Base-by-base conservation (phyloP, 2,797 vertebrate genomes). In the Hafferia zeledoni region DNA sequence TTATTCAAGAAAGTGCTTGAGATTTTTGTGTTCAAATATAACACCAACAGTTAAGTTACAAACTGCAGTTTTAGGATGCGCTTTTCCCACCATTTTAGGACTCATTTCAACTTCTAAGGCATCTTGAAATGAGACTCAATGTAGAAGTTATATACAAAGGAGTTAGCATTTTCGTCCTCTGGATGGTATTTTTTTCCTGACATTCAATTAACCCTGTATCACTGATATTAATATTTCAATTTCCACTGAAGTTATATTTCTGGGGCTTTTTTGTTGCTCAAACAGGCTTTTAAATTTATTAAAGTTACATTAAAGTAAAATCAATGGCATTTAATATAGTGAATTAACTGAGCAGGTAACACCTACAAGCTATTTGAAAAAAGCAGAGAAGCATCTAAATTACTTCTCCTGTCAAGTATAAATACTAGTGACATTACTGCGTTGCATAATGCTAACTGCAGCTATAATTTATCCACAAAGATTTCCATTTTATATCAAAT, bases 121-220 rank as follows among this genome's bases (percentile, higher is more conserved):
- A 79, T 64, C 50, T 72, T 94, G 52, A 96, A 94, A 93, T 94
- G 90, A 90, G 67, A 67, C 24, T 90, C 76, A 83, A 47, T 5
- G 5, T n/a, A 72, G 28, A 90, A 86, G 50, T 76, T 65, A 87
- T 63, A 75, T 83, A 87, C 49, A 80, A 65, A 95, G 83, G 64
- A 91, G 18, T 89, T 93, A 78, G 77, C 63, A 59, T 65, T 92
- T 86, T 93, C 88, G 87, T 52, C 70, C 85, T 81, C 87, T 46
- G 44, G 69, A 59, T 77, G 67, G 71, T 89, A 93, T 95, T 95
- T 94, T 89, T 89, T 89, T 77, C 37, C 91, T 94, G 89, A 83
- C 94, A 83, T 97, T 97, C 83, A 94, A 96, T 97, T 97, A 96
- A 98, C 95, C 82, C 90, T 91, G 69, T 90, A 90, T 60, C 57